Conservation (phyloP, 2,797 vertebrate species). For the Lacerta bilineata region DNA sequence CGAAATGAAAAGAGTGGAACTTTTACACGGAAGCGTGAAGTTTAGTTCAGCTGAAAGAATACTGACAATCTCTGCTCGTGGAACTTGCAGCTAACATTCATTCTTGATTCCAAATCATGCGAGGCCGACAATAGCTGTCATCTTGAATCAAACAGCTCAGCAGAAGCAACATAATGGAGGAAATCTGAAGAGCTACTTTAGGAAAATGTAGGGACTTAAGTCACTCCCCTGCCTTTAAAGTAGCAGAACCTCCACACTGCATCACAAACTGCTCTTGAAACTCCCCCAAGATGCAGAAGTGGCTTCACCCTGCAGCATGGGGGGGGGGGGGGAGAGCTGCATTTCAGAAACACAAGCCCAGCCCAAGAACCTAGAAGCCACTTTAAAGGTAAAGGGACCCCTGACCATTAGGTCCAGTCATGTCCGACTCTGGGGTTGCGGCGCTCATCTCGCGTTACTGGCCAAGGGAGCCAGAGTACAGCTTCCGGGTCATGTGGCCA, state of each 20-base stretch:
- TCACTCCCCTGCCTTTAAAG: no score
- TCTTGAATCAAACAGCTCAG: constrained; percentile 27
- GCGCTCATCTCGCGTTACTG: no score
- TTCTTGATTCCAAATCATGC: constrained; percentile 37
- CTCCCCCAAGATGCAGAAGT: neutral
- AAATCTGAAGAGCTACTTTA: neutral
- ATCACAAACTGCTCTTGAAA: neutral
- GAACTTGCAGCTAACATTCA: neutral
- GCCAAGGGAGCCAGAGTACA: no score
- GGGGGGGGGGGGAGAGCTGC: neutral
- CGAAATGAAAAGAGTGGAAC: constrained; percentile 46
- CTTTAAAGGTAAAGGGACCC: neutral
- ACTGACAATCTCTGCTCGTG: neutral
- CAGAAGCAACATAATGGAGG: neutral
- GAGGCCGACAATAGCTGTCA: constrained; percentile 25
- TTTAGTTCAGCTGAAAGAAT: neutral
- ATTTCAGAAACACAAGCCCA: neutral
- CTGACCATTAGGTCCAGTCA: no score
- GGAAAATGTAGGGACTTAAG: neutral
- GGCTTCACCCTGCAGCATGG: neutral
- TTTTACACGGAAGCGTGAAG: constrained; percentile 23
- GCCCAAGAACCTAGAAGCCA: neutral
- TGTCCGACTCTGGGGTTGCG: no score
- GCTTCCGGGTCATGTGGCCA: no score
- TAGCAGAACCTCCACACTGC: neutral